phyloP scores from a whole-genome alignment of 2,797 vertebrate species.

The Falco concolor region DNA sequence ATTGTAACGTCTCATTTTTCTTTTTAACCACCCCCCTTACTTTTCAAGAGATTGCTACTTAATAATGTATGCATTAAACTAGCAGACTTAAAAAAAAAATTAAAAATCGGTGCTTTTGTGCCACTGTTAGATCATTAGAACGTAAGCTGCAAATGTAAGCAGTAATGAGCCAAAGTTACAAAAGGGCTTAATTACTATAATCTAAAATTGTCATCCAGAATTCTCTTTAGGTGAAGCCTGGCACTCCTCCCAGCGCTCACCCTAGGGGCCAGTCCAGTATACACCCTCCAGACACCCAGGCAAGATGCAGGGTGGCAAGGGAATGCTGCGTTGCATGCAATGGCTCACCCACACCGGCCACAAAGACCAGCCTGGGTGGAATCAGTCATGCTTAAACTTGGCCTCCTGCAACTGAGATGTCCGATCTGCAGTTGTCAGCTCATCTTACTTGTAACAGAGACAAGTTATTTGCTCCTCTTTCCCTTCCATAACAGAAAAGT shows the following conservation, averaged over 20 bases:
- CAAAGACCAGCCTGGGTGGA: neutral
- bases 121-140: neutral
- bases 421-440: neutral
- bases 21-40: neutral
- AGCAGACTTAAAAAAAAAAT: neutral
- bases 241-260: neutral
- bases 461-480: neutral
- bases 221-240: neutral
- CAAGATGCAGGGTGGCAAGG: neutral
- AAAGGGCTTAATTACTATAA: neutral
- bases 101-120: neutral
- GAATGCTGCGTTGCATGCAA: rapidly evolving
- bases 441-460: neutral
- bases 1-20: neutral
- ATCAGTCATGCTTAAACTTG: neutral
- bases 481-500: neutral
- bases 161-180: neutral
- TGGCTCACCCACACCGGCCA: neutral
- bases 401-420: neutral
- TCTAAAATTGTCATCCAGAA: neutral
- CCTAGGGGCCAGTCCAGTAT: rapidly evolving
- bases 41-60: neutral
- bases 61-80: neutral
- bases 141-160: neutral
- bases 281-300: neutral